A percentile compares a stretch with the other conserved stretches of the same genome.
Conservation (phyloP, 2,888 invertebrate species). For the Harmothoe impar region DNA sequence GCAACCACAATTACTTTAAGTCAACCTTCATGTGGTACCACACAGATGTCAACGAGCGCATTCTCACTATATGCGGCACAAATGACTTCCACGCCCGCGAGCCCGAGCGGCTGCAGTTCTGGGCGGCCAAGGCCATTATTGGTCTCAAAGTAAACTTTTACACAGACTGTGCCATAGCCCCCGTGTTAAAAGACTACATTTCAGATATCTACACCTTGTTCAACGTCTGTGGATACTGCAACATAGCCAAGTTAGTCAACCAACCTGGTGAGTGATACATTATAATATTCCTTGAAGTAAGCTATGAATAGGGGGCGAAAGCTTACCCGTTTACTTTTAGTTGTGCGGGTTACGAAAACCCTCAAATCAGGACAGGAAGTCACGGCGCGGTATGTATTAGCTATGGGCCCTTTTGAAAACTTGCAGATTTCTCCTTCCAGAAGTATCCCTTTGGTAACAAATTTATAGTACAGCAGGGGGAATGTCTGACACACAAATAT, state of each 20-base stretch:
- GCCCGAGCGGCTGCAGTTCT: constrained; percentile 80
- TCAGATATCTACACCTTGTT: constrained; percentile 83
- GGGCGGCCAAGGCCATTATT: constrained; percentile 83
- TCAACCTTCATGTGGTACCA: constrained; percentile 85
- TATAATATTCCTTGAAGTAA: too few relatives aligned
- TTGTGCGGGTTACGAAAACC: too few relatives aligned
- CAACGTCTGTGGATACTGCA: constrained; percentile 83
- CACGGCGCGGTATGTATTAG: too few relatives aligned
- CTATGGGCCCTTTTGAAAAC: too few relatives aligned
- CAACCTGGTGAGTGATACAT: constrained; percentile 77
- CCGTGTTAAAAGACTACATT: constrained; percentile 83
- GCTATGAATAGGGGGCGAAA: too few relatives aligned
- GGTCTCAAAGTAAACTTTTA: constrained; percentile 83
- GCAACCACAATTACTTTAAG: constrained; percentile 85
- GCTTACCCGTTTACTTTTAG: too few relatives aligned
- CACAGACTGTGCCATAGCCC: constrained; percentile 79
- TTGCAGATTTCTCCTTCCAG: too few relatives aligned
- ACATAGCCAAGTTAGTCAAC: constrained; percentile 76
- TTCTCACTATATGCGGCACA: constrained; percentile 78
- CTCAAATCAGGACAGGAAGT: too few relatives aligned
- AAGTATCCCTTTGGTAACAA: too few relatives aligned
- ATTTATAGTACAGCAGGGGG: too few relatives aligned
- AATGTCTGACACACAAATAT: too few relatives aligned
- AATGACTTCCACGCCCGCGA: constrained; percentile 69
- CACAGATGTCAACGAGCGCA: constrained; percentile 84